Percentiles rank a stretch among this genome's conserved stretches.
These are phyloP conservation scores for Hirudo medicinalis DNA, from an alignment of 1,140 invertebrate genomes.

Conservation along the genomic window DNA sequence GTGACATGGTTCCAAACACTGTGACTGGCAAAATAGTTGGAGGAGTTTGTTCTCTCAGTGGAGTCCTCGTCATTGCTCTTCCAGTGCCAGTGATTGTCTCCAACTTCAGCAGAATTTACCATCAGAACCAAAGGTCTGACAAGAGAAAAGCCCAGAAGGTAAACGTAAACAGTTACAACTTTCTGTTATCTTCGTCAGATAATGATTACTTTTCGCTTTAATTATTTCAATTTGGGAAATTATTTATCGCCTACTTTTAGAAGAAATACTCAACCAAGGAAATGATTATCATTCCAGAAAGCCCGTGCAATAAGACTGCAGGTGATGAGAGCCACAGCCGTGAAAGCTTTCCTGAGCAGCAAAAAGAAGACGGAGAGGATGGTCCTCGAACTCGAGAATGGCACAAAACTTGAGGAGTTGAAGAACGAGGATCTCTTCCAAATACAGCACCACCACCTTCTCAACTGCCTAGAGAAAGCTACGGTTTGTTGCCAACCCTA, in stretches of 20 bases:
- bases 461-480: constrained; percentile 92
- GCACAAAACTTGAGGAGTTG: constrained; percentile 5
- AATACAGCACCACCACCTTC: constrained; percentile 93
- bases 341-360: constrained; percentile 7
- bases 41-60: constrained; percentile 92
- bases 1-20: constrained; percentile 97
- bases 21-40: constrained; percentile 97
- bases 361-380: constrained; percentile 6
- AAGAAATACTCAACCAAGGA: not conserved
- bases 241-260: not conserved
- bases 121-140: constrained; percentile 97
- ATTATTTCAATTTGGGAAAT: not conserved
- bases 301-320: constrained; percentile 6
- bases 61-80: constrained; percentile 96
- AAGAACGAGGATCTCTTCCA: constrained; percentile 91
- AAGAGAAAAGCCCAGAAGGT: constrained; percentile 99
- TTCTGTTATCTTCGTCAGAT: too few relatives aligned
- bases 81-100: constrained; percentile 99
- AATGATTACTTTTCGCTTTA: not conserved
- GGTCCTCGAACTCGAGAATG: not conserved
- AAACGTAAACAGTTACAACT: constrained; percentile 28
- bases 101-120: constrained; percentile 99
- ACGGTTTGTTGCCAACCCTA: constrained; percentile 58
- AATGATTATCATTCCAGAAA: not conserved
- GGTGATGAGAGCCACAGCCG: not conserved